Conservation (phyloP, 53 echinoderm and acorn worm species). For the Echinometra lucunter region DNA sequence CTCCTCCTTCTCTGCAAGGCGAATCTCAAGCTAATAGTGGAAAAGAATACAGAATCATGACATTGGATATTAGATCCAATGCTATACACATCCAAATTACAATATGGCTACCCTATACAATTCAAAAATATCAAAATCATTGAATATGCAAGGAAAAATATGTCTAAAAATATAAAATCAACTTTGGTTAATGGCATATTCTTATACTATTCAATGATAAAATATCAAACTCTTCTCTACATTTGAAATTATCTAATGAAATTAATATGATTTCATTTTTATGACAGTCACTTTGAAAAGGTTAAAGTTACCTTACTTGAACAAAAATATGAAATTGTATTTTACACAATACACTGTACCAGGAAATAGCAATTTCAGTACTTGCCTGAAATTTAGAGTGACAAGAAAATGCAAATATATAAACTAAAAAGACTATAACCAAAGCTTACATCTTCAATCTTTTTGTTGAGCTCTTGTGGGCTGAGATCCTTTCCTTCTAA, state of each 20-base stretch:
- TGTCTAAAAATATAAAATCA: neutral
- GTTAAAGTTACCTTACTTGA: neutral
- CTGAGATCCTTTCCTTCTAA: constrained; percentile 90
- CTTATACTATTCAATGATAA: neutral
- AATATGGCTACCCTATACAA: neutral
- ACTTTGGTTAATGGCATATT: constrained; percentile 1
- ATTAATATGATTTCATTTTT: neutral
- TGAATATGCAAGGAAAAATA: neutral
- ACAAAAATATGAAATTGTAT: neutral
- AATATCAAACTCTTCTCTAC: neutral
- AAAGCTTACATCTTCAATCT: constrained; percentile 91
- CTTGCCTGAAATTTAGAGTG: neutral
- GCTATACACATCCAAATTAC: neutral
- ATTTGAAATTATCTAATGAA: neutral
- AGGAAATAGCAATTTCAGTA: too few species aligned
- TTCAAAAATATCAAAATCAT: neutral
- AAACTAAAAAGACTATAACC: neutral
- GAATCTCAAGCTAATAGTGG: constrained; percentile 85
- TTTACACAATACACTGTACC: neutral
- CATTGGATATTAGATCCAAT: neutral
- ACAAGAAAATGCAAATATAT: neutral
- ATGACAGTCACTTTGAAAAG: neutral
- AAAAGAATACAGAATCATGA: neutral
- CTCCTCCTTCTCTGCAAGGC: constrained; percentile 98
- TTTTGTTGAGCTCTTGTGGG: constrained; percentile 90